Percentiles rank a stretch among this genome's conserved stretches.
phyloP scores from a whole-genome alignment of 2,113 vertebrate genomes.

The Orientallactaga bullata region DNA sequence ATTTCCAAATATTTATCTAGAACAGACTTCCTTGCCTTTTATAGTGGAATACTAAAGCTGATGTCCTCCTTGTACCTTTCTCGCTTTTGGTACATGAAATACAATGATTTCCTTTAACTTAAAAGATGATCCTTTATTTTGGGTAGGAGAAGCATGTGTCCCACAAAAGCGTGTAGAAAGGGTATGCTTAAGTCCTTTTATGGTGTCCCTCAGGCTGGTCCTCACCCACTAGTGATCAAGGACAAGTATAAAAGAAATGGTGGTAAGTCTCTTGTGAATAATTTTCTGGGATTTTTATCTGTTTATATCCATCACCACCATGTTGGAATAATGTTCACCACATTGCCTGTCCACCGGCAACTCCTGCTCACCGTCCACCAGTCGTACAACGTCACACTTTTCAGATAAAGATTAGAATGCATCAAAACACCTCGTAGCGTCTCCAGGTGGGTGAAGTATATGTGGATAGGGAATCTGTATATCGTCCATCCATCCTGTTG shows the following conservation, averaged over 20 bases:
- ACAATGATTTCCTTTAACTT: conserved; percentile 58
- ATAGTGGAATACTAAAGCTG: neutral
- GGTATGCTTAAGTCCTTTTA: neutral
- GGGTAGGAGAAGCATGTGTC: neutral
- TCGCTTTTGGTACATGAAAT: neutral
- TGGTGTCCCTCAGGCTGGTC: neutral
- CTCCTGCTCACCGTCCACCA: neutral
- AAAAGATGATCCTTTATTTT: conserved; percentile 46
- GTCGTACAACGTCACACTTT: neutral
- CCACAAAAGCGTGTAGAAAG: neutral
- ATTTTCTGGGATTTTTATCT: neutral
- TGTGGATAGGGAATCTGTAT: neutral
- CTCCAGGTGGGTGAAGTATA: neutral
- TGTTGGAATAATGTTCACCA: neutral
- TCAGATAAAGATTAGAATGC: neutral
- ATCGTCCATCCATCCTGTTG: neutral
- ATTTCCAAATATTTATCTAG: conserved; percentile 36
- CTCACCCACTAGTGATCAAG: neutral
- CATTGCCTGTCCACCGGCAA: neutral
- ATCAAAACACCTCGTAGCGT: conserved; percentile 10
- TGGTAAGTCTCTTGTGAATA: neutral
- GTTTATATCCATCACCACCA: neutral
- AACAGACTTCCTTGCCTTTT: neutral
- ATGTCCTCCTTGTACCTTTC: conserved; percentile 8
- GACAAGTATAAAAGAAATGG: conserved; percentile 3